Evolutionary conservation across 2,113 vertebrate species (phyloP), one percentile per base, ranked within the genome.

Genomic region (Haemorhous mexicanus): DNA sequence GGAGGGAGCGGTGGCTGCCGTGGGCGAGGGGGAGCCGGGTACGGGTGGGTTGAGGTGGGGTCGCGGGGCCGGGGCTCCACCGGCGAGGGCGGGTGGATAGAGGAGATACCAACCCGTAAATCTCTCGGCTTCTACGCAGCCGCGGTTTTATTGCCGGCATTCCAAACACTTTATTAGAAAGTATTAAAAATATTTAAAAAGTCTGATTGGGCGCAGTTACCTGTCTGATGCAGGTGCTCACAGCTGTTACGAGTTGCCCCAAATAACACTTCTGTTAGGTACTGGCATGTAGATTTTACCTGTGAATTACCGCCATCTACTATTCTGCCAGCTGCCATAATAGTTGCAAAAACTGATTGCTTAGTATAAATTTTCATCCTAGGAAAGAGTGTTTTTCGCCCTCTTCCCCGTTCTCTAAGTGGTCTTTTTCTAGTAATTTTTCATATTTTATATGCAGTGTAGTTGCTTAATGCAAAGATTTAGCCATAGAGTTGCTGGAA

Each of bases 141-240:
- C 23, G 33, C 7, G 2, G 1, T 15, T 75, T 55, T 46, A 7
- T 46, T 37, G 5, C 13, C 4, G 0, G 16, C 8, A 2, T 47
- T 84, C 10, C 13, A 58, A 66, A 49, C 8, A 24, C 10, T 62
- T 55, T 33, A 9, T 20, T 47, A 35, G 30, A 28, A 82, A 56
- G 10, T 21, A 12, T 4, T 32, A 2, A 6, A 18, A 9, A 61
- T 13, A 13, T 58, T 9, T 0, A 1, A 39, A 12, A 33, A 39
- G 10, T 14, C n/a, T 23, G 47, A 7, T 68, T 16, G 33, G 13
- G 2, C 50, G 32, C 35, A 46, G 56, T n/a, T 63, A 21, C 16
- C 22, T 44, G 35, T 50, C 16, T 37, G 19, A 22, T 47, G 50
- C 69, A 39, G 39, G 7, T 13, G 5, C 53, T 35, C 56, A 13